Base-by-base conservation (phyloP, 2,888 invertebrate species). In the Sisyra terminalis region DNA sequence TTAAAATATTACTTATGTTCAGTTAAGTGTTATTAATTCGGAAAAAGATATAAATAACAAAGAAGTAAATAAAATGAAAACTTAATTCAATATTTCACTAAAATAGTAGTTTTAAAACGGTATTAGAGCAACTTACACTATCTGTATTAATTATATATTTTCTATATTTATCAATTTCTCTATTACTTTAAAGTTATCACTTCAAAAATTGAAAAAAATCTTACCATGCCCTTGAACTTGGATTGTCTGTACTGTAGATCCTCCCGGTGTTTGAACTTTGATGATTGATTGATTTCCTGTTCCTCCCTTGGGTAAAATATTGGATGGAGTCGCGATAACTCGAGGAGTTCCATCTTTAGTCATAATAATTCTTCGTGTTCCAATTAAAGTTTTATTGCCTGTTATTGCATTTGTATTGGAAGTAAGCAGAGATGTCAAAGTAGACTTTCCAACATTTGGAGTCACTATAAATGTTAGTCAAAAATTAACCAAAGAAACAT, bases 341-440 rank as follows among this genome's bases (percentile, higher is more conserved):
- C 75, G 62, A 15, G 76, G 73, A 15, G 75, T 71, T 43, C 78
- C 76, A 57, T 78, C 77, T 63, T 82, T 82, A 0, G 81, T 78
- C 81, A 82, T 81, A 48, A 78, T 75, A 49, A 82, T 80, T 54
- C 75, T 65, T 53, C 77, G 64, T 39, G 72, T 69, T 40, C 75
- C 77, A 35, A 78, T 70, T 17, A 78, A 70, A 7, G 71, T 69
- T 59, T 78, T 79, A 50, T 73, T 76, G 18, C 73, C 71, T 24
- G 70, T 67, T 1, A 69, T 63, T 10, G 69, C 67, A 14, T 60
- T 72, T n/a, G 65, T 57, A 61, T 61, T 63, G 16, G 67, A 65
- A 9, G 78, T 75, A 40, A 80, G 65, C 8, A 73, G 56, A 1
- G 80, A 79, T 3, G 79, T 79, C 29, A 81, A 60, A 9, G 77